Percentiles rank a stretch among this genome's conserved stretches.
Evolutionary conservation across 2,888 invertebrate genomes (phyloP).

Genomic region (Drosophila rellima): DNA sequence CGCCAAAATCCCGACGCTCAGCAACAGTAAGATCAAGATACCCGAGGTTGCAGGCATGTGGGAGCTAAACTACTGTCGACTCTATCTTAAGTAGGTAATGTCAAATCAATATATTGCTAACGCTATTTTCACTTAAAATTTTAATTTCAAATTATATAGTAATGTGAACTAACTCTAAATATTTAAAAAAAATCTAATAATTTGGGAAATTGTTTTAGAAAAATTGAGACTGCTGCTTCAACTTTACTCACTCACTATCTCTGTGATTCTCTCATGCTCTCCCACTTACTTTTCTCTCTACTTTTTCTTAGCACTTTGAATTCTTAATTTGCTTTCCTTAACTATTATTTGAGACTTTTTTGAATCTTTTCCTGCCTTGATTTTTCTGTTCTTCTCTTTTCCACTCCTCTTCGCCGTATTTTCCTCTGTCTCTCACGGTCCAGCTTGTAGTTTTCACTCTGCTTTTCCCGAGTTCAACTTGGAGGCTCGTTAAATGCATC

Average conservation of each 20-base stretch:
- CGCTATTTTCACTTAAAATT: too few species aligned
- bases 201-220: too few species aligned
- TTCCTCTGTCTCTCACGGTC: neutral
- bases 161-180: too few species aligned
- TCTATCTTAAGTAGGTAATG: too few species aligned
- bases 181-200: too few species aligned
- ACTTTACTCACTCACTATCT: neutral
- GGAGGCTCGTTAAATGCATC: conserved; percentile 63
- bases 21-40: too few species aligned
- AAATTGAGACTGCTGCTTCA: neutral
- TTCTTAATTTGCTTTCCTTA: neutral
- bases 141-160: too few species aligned
- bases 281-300: neutral
- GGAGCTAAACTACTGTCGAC: too few species aligned
- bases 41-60: too few species aligned
- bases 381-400: neutral
- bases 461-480: conserved; percentile 19
- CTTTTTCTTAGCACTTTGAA: conserved; percentile 4
- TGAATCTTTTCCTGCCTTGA: conserved; percentile 1
- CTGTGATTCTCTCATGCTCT: neutral
- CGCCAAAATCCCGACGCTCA: too few species aligned
- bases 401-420: neutral
- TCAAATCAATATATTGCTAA: too few species aligned
- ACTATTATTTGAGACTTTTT: conserved; percentile 13
- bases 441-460: conserved; percentile 6